Conservation (phyloP, 2,888 invertebrate species). For the Phragmatobia fuliginosa region DNA sequence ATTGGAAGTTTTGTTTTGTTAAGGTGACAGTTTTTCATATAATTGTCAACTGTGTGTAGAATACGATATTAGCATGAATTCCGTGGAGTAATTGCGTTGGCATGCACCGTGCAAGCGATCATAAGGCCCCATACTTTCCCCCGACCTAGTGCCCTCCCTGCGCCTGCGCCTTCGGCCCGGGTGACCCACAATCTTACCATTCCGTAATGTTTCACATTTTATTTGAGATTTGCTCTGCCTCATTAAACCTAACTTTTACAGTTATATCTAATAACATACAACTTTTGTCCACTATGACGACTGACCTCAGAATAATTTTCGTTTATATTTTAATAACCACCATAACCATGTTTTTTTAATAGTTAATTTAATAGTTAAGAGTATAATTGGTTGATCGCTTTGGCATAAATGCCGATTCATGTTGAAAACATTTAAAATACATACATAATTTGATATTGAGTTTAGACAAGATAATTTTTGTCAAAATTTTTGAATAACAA, state of each 20-base stretch:
- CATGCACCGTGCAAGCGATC: slow-evolving; percentile 70
- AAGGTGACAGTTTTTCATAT: slow-evolving; percentile 17
- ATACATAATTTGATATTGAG: not conserved
- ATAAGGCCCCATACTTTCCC: slow-evolving; percentile 82
- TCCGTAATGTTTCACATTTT: slow-evolving; percentile 81
- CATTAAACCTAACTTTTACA: slow-evolving; percentile 72
- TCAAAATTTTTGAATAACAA: slow-evolving; percentile 11
- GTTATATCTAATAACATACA: slow-evolving; percentile 70
- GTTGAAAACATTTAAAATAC: not conserved
- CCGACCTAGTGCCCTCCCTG: slow-evolving; percentile 85
- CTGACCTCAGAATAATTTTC: not conserved
- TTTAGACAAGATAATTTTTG: not conserved
- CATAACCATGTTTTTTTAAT: slow-evolving; percentile 10
- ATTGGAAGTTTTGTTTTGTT: not conserved
- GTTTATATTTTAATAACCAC: not conserved
- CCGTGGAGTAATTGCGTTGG: slow-evolving; percentile 68
- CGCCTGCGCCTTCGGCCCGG: slow-evolving; percentile 51
- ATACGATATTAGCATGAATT: slow-evolving; percentile 44
- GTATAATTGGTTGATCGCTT: slow-evolving; percentile 13
- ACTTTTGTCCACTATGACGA: slow-evolving; percentile 34
- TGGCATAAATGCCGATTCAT: not conserved
- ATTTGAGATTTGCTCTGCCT: slow-evolving; percentile 75
- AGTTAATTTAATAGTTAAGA: no score
- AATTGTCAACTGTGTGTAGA: slow-evolving; percentile 37
- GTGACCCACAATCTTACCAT: slow-evolving; percentile 81